Percentiles rank a stretch among this genome's conserved stretches.
phyloP scores from a whole-genome alignment of 2,113 vertebrate species.

The Rana temporaria region DNA sequence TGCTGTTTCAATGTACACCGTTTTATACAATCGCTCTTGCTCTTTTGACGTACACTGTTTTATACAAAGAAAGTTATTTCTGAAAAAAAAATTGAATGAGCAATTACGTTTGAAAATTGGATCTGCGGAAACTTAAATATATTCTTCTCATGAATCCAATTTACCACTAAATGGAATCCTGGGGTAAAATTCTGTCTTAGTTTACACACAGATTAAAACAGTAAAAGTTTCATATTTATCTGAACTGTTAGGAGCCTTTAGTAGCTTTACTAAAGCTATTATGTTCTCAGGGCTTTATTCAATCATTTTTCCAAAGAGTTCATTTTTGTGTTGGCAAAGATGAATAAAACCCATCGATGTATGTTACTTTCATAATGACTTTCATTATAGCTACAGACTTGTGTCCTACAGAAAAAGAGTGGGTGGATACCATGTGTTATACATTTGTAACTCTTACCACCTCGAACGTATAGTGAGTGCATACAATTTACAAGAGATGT shows the following conservation, averaged over 20 bases:
- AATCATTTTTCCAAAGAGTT: conserved; percentile 39
- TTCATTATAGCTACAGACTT: conserved; percentile 1
- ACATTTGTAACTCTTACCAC: neutral
- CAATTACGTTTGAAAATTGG: conserved; percentile 38
- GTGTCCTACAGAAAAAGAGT: conserved; percentile 14
- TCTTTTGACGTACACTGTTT: conserved; percentile 10
- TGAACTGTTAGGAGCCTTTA: conserved; percentile 24
- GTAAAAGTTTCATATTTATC: conserved; percentile 41
- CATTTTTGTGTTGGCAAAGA: conserved; percentile 20
- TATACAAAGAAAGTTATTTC: conserved; percentile 27
- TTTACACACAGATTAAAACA: conserved; percentile 46
- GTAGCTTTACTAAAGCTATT: conserved; percentile 45
- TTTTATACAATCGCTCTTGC: conserved; percentile 26
- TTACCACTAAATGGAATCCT: conserved; percentile 40
- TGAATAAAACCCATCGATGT: conserved; percentile 42
- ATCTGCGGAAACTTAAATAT: conserved; percentile 35
- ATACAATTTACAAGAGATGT: neutral
- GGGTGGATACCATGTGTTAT: neutral
- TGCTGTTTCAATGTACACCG: conserved; percentile 14
- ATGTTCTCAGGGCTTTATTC: conserved; percentile 36
- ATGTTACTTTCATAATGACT: neutral
- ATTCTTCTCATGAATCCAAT: conserved; percentile 45
- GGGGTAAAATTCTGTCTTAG: conserved; percentile 40
- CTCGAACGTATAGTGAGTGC: neutral
- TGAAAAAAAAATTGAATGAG: conserved; percentile 39